phyloP scores from a whole-genome alignment of 2,888 invertebrate genomes.

The Papilio gigon region DNA sequence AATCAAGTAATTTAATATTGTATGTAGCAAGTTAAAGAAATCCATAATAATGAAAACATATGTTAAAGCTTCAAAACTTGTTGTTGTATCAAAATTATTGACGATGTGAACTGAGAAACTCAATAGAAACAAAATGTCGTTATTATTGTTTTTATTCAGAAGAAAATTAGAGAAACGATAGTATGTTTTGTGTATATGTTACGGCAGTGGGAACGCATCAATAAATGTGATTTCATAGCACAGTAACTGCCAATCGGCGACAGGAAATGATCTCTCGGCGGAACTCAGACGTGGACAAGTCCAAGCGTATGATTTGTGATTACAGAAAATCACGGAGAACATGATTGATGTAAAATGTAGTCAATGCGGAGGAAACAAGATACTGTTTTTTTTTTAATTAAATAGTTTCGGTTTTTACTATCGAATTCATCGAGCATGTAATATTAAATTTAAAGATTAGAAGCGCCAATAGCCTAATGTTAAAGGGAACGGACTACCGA shows the following conservation, averaged over 20 bases:
- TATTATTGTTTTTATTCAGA: too few relatives aligned
- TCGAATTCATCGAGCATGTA: too few relatives aligned
- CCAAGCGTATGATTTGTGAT: constrained; percentile 14
- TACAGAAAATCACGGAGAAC: constrained; percentile 33
- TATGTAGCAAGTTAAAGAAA: too few relatives aligned
- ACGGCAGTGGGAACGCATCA: neutral
- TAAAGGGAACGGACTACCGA: too few relatives aligned
- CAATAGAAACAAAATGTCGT: neutral
- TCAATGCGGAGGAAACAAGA: neutral
- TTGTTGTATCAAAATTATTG: neutral
- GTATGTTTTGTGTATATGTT: neutral
- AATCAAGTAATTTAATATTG: too few relatives aligned
- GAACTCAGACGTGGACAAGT: constrained; percentile 6
- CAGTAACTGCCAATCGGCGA: constrained; percentile 37
- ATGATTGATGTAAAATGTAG: constrained; percentile 4
- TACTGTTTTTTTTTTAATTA: too few relatives aligned
- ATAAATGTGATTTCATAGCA: constrained; percentile 57
- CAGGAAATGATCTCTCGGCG: constrained; percentile 38
- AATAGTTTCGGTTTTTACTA: too few relatives aligned
- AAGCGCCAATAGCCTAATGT: too few relatives aligned
- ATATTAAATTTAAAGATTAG: too few relatives aligned
- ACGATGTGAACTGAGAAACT: neutral
- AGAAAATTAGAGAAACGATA: too few relatives aligned
- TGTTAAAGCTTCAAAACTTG: neutral
- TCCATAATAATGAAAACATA: neutral